Conservation (phyloP, 2,797 vertebrate genomes). For the Girardinus metallicus region DNA sequence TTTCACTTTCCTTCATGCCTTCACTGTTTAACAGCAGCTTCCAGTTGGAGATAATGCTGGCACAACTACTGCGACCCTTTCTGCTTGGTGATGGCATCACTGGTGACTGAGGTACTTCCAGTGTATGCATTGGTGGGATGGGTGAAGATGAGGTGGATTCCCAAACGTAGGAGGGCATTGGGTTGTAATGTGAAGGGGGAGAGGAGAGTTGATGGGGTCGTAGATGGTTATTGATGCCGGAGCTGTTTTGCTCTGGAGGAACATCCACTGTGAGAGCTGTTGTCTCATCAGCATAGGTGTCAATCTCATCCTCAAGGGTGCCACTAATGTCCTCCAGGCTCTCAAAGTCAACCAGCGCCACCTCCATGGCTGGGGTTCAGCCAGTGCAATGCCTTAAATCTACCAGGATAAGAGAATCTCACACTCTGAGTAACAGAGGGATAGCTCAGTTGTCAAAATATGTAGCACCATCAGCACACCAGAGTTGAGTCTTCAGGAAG, state of each 20-base stretch:
- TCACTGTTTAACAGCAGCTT: conserved; percentile 86
- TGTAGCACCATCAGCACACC: conserved; percentile 19
- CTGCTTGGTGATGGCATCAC: conserved; percentile 44
- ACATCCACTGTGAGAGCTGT: conserved; percentile 74
- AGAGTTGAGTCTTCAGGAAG: conserved; percentile 24
- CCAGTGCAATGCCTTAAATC: conserved; percentile 57
- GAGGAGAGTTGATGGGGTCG: conserved; percentile 44
- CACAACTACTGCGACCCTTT: conserved; percentile 79
- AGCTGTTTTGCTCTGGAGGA: conserved; percentile 55
- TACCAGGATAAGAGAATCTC: conserved; percentile 42
- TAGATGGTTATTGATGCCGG: conserved; percentile 52
- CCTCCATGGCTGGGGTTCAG: conserved; percentile 86
- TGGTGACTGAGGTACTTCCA: conserved; percentile 67
- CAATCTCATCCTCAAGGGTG: conserved; percentile 81
- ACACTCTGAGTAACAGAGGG: conserved; percentile 20
- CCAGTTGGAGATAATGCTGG: conserved; percentile 89
- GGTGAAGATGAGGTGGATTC: conserved; percentile 60
- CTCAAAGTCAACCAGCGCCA: conserved; percentile 91
- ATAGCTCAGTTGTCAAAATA: conserved; percentile 24
- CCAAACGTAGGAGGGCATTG: conserved; percentile 57
- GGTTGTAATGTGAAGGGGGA: conserved; percentile 39
- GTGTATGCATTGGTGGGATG: conserved; percentile 42
- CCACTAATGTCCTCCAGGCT: conserved; percentile 82
- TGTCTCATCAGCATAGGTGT: conserved; percentile 81
- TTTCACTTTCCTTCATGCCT: conserved; percentile 84